Conservation (phyloP, 2,797 vertebrate species). For the Xenops minutus region DNA sequence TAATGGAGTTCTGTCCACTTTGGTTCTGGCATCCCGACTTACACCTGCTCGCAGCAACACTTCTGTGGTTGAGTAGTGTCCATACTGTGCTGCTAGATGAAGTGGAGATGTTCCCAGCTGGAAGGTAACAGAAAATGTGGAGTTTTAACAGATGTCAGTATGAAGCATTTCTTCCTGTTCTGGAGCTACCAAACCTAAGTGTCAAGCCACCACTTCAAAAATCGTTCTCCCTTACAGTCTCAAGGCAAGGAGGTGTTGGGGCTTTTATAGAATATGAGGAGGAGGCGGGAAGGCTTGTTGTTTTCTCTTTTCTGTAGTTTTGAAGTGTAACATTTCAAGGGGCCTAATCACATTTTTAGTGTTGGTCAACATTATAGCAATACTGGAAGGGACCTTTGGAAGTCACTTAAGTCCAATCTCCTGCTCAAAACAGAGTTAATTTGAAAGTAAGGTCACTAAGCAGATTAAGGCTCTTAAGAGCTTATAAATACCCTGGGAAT, state of each 20-base stretch:
- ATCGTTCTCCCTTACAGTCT: neutral
- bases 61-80: slow-evolving; percentile 88
- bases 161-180: neutral
- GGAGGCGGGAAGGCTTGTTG: neutral
- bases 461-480: neutral
- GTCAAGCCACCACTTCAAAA: neutral
- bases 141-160: neutral
- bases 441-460: neutral
- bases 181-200: neutral
- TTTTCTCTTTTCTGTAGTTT: neutral
- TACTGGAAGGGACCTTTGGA: neutral
- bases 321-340: neutral
- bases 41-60: slow-evolving; percentile 87
- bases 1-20: slow-evolving; percentile 86
- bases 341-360: neutral
- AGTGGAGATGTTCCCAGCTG: slow-evolving; percentile 88
- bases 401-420: neutral
- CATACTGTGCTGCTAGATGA: slow-evolving; percentile 86
- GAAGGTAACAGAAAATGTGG: neutral
- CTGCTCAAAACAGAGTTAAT: neutral
- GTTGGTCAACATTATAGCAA: fast-evolving
- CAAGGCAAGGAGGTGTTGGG: neutral
- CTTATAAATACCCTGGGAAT: neutral
- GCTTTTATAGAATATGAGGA: neutral
- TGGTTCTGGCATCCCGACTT: slow-evolving; percentile 88